These are phyloP conservation scores for Epicauta chinensis DNA, from an alignment of 1,140 invertebrate species.

Conservation along the genomic window DNA sequence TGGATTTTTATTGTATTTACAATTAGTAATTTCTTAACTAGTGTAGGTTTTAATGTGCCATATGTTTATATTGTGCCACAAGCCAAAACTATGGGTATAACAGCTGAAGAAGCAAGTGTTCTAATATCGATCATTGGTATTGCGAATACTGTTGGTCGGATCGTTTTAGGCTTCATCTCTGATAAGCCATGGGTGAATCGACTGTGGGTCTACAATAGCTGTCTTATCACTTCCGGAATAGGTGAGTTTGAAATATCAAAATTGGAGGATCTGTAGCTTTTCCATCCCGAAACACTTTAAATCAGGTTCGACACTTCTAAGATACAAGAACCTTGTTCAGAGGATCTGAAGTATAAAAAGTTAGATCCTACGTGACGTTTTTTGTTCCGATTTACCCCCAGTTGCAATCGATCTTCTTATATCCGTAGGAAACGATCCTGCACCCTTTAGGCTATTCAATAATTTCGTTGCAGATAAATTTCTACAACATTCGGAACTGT, in stretches of 20 bases:
- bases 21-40: conserved; percentile 91
- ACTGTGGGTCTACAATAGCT: conserved; percentile 80
- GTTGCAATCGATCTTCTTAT: too few relatives aligned
- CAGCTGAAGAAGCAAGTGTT: conserved; percentile 52
- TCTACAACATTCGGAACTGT: too few relatives aligned
- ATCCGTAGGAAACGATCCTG: too few relatives aligned
- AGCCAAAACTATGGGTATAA: conserved; percentile 54
- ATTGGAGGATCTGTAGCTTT: too few relatives aligned
- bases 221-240: conserved; percentile 76
- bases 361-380: too few relatives aligned
- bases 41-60: conserved; percentile 94
- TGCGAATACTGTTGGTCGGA: conserved; percentile 81
- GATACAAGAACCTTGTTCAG: too few relatives aligned
- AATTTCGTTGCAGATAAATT: too few relatives aligned
- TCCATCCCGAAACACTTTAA: too few relatives aligned
- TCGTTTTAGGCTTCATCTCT: conserved; percentile 76
- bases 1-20: conserved; percentile 86
- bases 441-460: too few relatives aligned
- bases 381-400: too few relatives aligned
- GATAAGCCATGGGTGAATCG: conserved; percentile 86
- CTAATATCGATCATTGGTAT: conserved; percentile 76
- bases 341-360: too few relatives aligned
- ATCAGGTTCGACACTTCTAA: too few relatives aligned
- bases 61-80: conserved; percentile 75
- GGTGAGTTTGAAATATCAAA: conserved; percentile 54